Evolutionary conservation across 2,888 invertebrate species (phyloP).

Genomic region (Coelinius sp.): DNA sequence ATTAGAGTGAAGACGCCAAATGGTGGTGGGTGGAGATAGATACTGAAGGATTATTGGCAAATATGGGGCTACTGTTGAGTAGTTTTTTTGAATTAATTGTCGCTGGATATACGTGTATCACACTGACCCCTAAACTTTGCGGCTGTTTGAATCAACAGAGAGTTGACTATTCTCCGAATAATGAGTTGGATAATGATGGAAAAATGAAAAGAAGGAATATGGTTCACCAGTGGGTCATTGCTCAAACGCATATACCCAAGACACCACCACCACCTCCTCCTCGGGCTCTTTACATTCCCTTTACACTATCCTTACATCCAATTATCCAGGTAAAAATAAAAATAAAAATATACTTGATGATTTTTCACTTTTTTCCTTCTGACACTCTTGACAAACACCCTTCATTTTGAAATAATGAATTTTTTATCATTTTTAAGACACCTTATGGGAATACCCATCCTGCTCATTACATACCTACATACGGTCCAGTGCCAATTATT

Average conservation of each 20-base stretch:
- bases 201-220: slow-evolving; percentile 65
- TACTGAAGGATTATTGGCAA: slow-evolving; percentile 75
- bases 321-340: slow-evolving; percentile 62
- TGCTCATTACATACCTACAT: slow-evolving; percentile 60
- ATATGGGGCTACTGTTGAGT: slow-evolving; percentile 76
- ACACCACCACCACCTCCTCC: slow-evolving; percentile 58
- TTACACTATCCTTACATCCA: too few species aligned
- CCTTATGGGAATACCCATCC: slow-evolving; percentile 63
- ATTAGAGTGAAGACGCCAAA: slow-evolving; percentile 57
- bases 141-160: slow-evolving; percentile 56
- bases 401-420: background rate
- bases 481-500: slow-evolving; percentile 61
- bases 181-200: slow-evolving; percentile 42
- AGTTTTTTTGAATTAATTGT: slow-evolving; percentile 72
- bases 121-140: slow-evolving; percentile 65
- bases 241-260: slow-evolving; percentile 64
- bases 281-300: slow-evolving; percentile 59
- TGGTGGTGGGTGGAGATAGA: slow-evolving; percentile 70
- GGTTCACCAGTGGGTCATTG: slow-evolving; percentile 69
- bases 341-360: background rate
- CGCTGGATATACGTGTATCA: slow-evolving; percentile 65
- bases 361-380: too few species aligned
- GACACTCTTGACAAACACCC: background rate
- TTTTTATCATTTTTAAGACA: slow-evolving; percentile 47
- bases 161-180: slow-evolving; percentile 42